Percentiles rank a stretch among this genome's conserved stretches.
Evolutionary conservation across 2,113 vertebrate species (phyloP).

Genomic region (Poicephalus gulielmi): DNA sequence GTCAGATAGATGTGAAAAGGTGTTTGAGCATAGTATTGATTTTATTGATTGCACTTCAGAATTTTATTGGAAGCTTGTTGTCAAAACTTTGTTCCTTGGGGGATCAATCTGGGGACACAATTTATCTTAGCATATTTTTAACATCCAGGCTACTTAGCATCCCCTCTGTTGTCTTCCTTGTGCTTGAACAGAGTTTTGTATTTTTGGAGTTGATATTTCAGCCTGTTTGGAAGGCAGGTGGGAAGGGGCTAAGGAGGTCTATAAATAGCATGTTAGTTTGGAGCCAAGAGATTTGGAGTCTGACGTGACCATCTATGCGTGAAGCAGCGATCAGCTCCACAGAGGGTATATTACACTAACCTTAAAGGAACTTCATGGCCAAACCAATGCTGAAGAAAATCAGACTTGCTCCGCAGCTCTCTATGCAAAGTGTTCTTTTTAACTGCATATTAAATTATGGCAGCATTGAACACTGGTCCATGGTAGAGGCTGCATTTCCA

Average conservation of each 20-base stretch:
- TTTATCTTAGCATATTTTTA: not conserved
- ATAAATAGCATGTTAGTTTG: not conserved
- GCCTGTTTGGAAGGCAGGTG: not conserved
- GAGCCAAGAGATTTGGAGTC: not conserved
- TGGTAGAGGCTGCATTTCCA: too few species aligned
- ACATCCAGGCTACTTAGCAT: not conserved
- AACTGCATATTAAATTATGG: rapidly evolving
- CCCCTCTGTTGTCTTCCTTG: not conserved
- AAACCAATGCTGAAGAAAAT: not conserved
- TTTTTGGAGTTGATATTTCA: not conserved
- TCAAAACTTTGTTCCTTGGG: not conserved
- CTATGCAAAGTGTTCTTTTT: not conserved
- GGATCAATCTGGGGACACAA: not conserved
- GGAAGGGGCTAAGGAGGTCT: not conserved
- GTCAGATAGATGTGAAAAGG: not conserved
- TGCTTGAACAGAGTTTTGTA: not conserved
- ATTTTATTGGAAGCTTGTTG: not conserved
- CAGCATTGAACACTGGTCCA: rapidly evolving
- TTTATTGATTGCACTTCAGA: not conserved
- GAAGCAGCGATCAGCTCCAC: not conserved
- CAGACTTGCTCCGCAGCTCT: not conserved
- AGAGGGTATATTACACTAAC: not conserved
- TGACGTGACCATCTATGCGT: not conserved
- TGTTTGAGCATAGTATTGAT: not conserved
- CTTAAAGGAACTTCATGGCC: not conserved